Evolutionary conservation across 1,140 invertebrate genomes (phyloP).

Genomic region (Solenopsis invicta): DNA sequence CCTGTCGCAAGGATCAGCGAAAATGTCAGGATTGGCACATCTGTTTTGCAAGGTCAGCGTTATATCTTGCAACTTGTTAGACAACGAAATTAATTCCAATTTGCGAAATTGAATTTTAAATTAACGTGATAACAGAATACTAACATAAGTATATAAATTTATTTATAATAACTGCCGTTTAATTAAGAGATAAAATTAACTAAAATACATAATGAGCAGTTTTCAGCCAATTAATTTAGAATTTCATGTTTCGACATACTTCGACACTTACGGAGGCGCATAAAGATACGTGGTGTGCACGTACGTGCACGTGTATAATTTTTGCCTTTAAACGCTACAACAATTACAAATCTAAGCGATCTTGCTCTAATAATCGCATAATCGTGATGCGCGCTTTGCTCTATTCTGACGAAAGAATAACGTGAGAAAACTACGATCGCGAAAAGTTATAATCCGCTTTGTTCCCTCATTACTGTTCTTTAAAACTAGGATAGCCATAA

Average conservation of each 20-base stretch:
- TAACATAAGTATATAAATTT: not conserved
- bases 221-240: constrained; percentile 24
- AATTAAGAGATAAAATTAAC: constrained; percentile 24
- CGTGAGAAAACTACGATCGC: not conserved
- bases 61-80: not conserved
- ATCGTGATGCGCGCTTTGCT: not conserved
- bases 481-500: constrained; percentile 6
- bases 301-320: not conserved
- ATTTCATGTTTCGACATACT: constrained; percentile 16
- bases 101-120: not conserved
- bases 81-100: not conserved
- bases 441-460: not conserved
- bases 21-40: constrained; percentile 93
- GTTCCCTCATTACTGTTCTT: not conserved
- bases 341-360: constrained; percentile 17
- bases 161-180: not conserved
- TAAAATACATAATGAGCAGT: not conserved
- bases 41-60: constrained; percentile 91
- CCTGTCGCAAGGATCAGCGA: constrained; percentile 95
- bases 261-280: too few relatives aligned
- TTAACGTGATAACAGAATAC: constrained; percentile 1
- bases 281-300: not conserved
- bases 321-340: not conserved
- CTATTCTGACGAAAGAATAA: not conserved
- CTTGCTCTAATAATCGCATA: constrained; percentile 17